These are phyloP conservation scores for Conistra vaccinii DNA, from an alignment of 2,888 invertebrate genomes.

Conservation along the genomic window DNA sequence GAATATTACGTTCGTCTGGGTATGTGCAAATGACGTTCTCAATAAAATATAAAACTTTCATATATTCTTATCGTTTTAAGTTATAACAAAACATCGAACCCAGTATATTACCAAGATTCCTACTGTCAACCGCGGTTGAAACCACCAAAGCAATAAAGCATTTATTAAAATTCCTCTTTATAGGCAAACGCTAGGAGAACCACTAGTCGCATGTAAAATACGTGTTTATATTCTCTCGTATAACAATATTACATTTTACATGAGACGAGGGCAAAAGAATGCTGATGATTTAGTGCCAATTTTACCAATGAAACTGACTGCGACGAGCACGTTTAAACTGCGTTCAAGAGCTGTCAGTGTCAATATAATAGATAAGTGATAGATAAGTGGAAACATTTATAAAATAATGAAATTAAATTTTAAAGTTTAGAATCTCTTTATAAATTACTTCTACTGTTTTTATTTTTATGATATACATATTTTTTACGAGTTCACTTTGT, in stretches of 20 bases:
- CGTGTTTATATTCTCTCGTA: constrained; percentile 5
- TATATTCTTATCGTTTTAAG: background rate
- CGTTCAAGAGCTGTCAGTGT: too few species aligned
- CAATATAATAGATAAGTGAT: too few species aligned
- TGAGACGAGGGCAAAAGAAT: background rate
- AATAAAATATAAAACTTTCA: background rate
- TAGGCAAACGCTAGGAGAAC: constrained; percentile 19
- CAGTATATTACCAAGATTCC: constrained; percentile 21
- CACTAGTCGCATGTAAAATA: constrained; percentile 18
- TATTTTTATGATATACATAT: too few species aligned
- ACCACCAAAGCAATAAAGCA: constrained; percentile 40
- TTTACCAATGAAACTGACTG: background rate
- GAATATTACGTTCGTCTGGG: background rate
- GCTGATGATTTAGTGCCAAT: background rate
- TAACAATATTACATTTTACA: constrained; percentile 11
- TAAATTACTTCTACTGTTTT: too few species aligned
- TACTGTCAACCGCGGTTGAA: constrained; percentile 42
- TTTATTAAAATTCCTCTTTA: constrained; percentile 52
- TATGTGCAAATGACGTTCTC: background rate
- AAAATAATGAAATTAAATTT: too few species aligned
- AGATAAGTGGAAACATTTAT: too few species aligned
- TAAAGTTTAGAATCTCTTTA: too few species aligned
- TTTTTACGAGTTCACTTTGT: too few species aligned
- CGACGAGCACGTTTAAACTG: too few species aligned
- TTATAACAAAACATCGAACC: constrained; percentile 1